phyloP scores from a whole-genome alignment of 2,797 vertebrate species.

The Xenentodon cancila region DNA sequence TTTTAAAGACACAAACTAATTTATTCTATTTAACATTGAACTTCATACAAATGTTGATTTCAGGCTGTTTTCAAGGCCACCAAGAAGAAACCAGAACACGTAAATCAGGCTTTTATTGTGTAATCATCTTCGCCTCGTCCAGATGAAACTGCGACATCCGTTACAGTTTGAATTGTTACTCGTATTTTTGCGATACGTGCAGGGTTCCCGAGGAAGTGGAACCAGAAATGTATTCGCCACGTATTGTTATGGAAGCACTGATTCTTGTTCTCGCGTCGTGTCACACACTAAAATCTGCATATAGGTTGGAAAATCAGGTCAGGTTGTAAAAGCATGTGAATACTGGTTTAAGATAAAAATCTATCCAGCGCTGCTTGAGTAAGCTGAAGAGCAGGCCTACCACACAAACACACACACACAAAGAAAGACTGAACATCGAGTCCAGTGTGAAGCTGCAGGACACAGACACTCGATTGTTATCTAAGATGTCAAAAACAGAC shows the following conservation, averaged over 20 bases:
- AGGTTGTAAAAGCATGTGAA: slow-evolving; percentile 11
- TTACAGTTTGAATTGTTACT: too few relatives aligned
- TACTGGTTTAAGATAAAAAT: slow-evolving; percentile 43
- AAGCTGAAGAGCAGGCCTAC: slow-evolving; percentile 17
- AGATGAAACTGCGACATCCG: too few relatives aligned
- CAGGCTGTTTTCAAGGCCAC: not conserved
- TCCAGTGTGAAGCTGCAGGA: slow-evolving; percentile 19
- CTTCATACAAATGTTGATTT: not conserved
- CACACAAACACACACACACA: not conserved
- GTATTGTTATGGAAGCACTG: too few relatives aligned
- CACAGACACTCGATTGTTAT: slow-evolving; percentile 28
- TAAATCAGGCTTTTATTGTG: too few relatives aligned
- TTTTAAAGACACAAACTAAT: slow-evolving; percentile 13
- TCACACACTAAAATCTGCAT: slow-evolving; percentile 15
- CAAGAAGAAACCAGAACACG: not conserved
- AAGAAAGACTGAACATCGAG: slow-evolving; percentile 4
- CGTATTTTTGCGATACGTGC: too few relatives aligned
- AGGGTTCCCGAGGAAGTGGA: too few relatives aligned
- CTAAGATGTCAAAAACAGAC: slow-evolving; percentile 33
- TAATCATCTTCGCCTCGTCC: too few relatives aligned
- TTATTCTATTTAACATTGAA: slow-evolving; percentile 16
- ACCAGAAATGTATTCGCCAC: too few relatives aligned
- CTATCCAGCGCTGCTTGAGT: slow-evolving; percentile 23
- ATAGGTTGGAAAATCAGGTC: slow-evolving; percentile 13
- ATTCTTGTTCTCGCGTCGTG: not conserved